These are phyloP conservation scores for Celastrina argiolus DNA, from an alignment of 2,888 invertebrate species.

Conservation along the genomic window DNA sequence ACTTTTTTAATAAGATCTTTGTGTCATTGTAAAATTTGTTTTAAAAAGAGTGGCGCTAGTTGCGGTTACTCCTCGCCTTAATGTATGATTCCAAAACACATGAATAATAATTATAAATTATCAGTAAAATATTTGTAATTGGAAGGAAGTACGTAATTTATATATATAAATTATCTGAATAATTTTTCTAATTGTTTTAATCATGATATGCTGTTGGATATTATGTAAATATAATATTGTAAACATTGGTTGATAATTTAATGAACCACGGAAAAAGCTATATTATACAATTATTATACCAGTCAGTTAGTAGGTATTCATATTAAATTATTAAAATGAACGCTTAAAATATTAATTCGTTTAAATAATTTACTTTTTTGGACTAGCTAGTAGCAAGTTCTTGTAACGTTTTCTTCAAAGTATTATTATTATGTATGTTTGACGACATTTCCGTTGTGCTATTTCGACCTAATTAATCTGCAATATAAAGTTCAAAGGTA, in stretches of 20 bases:
- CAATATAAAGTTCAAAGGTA: background rate
- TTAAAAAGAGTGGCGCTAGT: too few species aligned
- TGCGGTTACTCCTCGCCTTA: too few species aligned
- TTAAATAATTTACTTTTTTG: too few species aligned
- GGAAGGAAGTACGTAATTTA: background rate
- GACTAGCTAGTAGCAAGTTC: background rate
- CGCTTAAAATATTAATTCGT: background rate
- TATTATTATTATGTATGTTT: background rate
- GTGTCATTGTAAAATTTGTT: too few species aligned
- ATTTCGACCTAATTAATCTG: too few species aligned
- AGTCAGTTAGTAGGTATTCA: background rate
- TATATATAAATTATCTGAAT: background rate
- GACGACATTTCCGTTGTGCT: background rate
- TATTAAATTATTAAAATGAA: background rate
- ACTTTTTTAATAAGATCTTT: too few species aligned
- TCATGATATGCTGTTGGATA: conserved; percentile 20
- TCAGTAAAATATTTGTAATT: conserved; percentile 21
- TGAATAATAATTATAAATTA: conserved; percentile 36
- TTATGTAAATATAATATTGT: conserved; percentile 5
- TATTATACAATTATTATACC: background rate
- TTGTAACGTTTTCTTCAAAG: background rate
- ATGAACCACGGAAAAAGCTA: background rate
- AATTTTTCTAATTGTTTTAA: conserved; percentile 4
- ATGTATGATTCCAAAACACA: conserved; percentile 29
- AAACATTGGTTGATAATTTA: background rate